Evolutionary conservation across 2,113 vertebrate species (phyloP).

Genomic region (Phocoena sinus): DNA sequence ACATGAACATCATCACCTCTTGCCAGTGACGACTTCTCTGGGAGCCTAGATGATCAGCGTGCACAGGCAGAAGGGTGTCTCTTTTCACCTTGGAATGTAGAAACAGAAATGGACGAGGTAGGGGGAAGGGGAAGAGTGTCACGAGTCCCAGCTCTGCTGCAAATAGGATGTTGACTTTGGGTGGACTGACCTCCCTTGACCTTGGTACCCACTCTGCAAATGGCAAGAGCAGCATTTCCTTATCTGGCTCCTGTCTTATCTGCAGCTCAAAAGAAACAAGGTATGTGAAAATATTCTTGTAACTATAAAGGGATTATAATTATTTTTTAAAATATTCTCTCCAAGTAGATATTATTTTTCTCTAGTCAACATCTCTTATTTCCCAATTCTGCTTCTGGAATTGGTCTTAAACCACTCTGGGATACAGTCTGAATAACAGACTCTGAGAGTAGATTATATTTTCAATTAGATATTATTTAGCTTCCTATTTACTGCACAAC

Average conservation of each 20-base stretch:
- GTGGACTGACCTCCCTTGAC: neutral
- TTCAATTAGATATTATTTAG: constrained; percentile 48
- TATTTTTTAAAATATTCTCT: neutral
- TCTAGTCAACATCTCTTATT: constrained; percentile 38
- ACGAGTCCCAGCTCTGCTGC: neutral
- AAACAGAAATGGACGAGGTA: neutral
- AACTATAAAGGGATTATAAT: constrained; percentile 39
- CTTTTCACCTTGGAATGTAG: neutral
- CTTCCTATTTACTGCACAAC: constrained; percentile 6
- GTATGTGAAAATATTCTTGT: neutral
- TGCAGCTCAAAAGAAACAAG: neutral
- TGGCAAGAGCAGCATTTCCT: neutral
- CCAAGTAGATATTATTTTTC: constrained; percentile 30
- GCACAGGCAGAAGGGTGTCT: neutral
- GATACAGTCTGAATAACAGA: constrained; percentile 46
- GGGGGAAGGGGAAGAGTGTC: too few species aligned
- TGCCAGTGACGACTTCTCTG: neutral
- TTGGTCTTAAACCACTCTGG: constrained; percentile 48
- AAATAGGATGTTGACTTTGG: neutral
- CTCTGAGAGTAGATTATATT: constrained; percentile 36
- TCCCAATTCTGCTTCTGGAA: constrained; percentile 53
- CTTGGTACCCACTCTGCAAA: neutral
- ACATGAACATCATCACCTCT: neutral
- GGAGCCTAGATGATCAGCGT: neutral
- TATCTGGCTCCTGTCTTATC: neutral